Conservation (phyloP, 2,113 vertebrate genomes). For the Tyrannus savana region DNA sequence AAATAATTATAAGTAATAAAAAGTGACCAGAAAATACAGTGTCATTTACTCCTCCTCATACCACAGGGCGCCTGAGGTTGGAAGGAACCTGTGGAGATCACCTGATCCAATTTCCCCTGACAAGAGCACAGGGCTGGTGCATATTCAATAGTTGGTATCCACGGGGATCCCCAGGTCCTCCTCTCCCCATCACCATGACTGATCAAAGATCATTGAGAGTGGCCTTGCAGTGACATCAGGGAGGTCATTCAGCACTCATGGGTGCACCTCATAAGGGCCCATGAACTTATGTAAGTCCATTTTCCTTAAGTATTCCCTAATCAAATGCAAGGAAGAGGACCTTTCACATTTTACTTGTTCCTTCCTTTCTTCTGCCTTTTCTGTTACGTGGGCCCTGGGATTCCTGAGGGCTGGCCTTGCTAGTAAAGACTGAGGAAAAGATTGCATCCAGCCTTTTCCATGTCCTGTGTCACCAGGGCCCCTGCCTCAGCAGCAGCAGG, state of each 20-base stretch:
- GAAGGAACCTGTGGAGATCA: background rate
- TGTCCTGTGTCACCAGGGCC: background rate
- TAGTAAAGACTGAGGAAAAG: background rate
- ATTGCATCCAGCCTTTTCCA: background rate
- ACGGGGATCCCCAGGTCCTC: background rate
- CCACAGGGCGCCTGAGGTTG: background rate
- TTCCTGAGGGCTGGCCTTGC: rapidly evolving
- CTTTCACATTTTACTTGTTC: background rate
- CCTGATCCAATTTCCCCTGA: rapidly evolving
- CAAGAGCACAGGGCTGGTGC: background rate
- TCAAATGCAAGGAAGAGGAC: background rate
- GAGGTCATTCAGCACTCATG: background rate
- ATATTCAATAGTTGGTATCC: background rate
- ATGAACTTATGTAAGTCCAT: background rate
- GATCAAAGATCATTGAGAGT: background rate
- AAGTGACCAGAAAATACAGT: background rate
- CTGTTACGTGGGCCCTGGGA: background rate
- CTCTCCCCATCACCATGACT: rapidly evolving
- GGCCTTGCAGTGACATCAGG: background rate
- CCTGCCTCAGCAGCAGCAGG: background rate
- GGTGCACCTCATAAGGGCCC: background rate
- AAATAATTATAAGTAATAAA: background rate
- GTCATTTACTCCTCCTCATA: background rate
- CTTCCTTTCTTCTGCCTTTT: background rate
- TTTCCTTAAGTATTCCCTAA: background rate